These are phyloP conservation scores for Noctua janthe DNA, from an alignment of 2,888 invertebrate genomes.

Conservation along the genomic window DNA sequence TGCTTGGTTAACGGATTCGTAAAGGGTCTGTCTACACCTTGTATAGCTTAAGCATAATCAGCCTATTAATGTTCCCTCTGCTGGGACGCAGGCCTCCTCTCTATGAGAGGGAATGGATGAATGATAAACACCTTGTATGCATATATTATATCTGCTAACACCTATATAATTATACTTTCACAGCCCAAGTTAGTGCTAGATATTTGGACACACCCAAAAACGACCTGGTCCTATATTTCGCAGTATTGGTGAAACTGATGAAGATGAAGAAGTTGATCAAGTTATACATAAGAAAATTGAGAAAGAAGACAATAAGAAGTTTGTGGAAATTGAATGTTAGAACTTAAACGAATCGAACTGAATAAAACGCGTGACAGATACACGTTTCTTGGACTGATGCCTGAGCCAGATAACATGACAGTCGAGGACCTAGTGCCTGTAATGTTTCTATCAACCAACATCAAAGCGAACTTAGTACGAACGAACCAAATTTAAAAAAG, in stretches of 20 bases:
- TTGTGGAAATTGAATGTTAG: not conserved
- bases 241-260: not conserved
- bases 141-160: too few relatives aligned
- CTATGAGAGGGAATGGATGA: too few relatives aligned
- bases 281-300: not conserved
- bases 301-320: not conserved
- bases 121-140: too few relatives aligned
- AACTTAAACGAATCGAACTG: not conserved
- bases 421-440: not conserved
- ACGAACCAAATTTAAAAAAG: constrained; percentile 9
- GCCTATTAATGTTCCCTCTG: too few relatives aligned
- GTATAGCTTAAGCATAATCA: too few relatives aligned
- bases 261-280: not conserved
- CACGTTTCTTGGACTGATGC: not conserved
- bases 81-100: too few relatives aligned
- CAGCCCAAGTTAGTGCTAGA: not conserved
- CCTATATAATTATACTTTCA: not conserved
- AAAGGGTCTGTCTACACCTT: too few relatives aligned
- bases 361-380: not conserved
- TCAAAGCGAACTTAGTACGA: not conserved
- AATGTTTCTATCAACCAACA: not conserved
- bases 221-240: not conserved
- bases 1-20: too few relatives aligned
- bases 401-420: not conserved
- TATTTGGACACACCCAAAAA: not conserved